Evolutionary conservation across 2,113 vertebrate genomes (phyloP), one percentile per base, ranked within the genome.

Genomic region (Vanacampus margaritifer): DNA sequence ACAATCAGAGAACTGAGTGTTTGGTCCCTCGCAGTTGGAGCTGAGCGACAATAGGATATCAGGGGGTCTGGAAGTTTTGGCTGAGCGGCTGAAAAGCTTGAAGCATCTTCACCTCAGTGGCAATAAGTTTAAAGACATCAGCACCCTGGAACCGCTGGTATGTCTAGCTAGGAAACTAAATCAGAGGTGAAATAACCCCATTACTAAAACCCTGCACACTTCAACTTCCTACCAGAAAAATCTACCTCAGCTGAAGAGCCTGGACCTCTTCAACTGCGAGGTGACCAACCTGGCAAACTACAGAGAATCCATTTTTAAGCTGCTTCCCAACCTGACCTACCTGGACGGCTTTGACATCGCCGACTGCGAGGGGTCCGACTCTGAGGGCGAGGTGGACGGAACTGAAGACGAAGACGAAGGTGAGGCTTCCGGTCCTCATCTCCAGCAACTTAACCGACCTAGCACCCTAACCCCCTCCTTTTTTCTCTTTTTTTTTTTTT

Each of bases 51-150:
- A 93, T 85, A 82, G 89, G 71, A 90, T 95, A 85, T 93, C 92
- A 0, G 90, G 91, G 5, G 93, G 92, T 58, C 86, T 93, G 82
- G 93, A 94, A 84, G 91, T 93, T 32, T 87, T 94, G 79, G 94
- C 90, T 0, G 92, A 91, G 83, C 86, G 85, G 59, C 91, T 93
- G 36, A 90, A 93, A 6, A 94, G 91, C 79, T 84, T 93, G 59
- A 93, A 91, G 57, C 92, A 94, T 84, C 89, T 93, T 73, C 93
- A 93, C 78, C 91, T 95, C 60, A 93, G 93, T 0, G 91, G 93
- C 65, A 93, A 93, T 87, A 93, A 94, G 86, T 91, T 93, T 87
- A 94, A 94, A 84, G 93, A 94, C 84, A 91, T 93, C 78, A 93
- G 92, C 67, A 94, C 93, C 3, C 82, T 94, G 87, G 94, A 94